Base-by-base conservation (phyloP, 2,113 vertebrate species). In the Coryphaenoides rupestris region DNA sequence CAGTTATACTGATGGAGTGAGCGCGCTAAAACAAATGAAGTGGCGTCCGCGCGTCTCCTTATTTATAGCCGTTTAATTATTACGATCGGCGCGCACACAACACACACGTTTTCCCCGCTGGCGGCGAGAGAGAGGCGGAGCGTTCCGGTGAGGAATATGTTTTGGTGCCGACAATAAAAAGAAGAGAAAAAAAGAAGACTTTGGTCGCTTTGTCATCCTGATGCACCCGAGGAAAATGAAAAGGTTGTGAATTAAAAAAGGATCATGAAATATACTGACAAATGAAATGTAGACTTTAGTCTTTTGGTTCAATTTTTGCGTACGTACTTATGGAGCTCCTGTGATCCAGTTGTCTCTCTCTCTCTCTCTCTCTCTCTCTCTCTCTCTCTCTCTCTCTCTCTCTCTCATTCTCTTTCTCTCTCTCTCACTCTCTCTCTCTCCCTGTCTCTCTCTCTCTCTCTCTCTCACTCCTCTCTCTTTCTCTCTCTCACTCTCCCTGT, bases 271-370 rank as follows among this genome's bases (percentile, higher is more conserved):
- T n/a, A 40, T 40, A 40, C n/a, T 50, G 47, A 17, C 47, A 50
- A 50, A 50, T 50, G 3, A 50, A n/a, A 50, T 50, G 1, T 50
- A 17, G 15, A 2, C 16, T 50, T 17, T 50, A 45, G 5, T 50
- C 15, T 50, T 50, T 50, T 50, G 16, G 47, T 40, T 40, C 0
- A 50, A 50, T n/a, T 50, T 45, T 17, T 50, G 15, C 17, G 15
- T n/a, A 59, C 79, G 77, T 76, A 58, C 59, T 69, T 55, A 62
- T 14, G 55, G 46, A 50, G 47, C 83, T 83, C 81, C 81, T 83
- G 83, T 76, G 80, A 74, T 84, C 82, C 69, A 78, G 58, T 88
- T 82, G 13, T 40, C 33, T 40, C 4, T 12, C 33, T 58, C 21
- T 22, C 21, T 7, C 4, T 50, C 15, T 50, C 47, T 50, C 47